Conservation (phyloP, 2,888 invertebrate species). For the Cerastoderma edule region DNA sequence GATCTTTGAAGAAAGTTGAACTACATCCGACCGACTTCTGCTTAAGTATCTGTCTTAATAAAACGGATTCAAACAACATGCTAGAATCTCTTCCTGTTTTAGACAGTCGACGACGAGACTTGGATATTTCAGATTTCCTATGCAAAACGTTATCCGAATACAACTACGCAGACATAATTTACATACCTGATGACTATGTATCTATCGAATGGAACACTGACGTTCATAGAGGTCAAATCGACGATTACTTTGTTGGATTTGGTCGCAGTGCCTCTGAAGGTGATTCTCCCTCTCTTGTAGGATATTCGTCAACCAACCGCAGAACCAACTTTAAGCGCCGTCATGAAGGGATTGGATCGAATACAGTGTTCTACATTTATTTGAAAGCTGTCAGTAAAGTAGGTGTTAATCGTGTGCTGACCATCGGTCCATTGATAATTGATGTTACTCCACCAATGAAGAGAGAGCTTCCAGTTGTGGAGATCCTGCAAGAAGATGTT, state of each 20-base stretch:
- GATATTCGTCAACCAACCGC: conserved; percentile 19
- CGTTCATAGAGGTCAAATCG: conserved; percentile 57
- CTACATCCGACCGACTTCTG: conserved; percentile 4
- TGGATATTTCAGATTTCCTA: conserved; percentile 34
- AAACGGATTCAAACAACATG: not conserved
- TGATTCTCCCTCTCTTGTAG: conserved; percentile 46
- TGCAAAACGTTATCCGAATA: conserved; percentile 36
- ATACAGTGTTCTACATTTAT: conserved; percentile 50
- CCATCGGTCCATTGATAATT: conserved; percentile 60
- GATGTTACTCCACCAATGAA: conserved; percentile 62
- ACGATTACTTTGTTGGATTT: conserved; percentile 59
- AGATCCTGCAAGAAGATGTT: conserved; percentile 30
- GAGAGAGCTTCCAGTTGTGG: conserved; percentile 13
- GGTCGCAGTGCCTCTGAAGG: conserved; percentile 30
- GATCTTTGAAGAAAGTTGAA: conserved; percentile 3
- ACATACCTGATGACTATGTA: conserved; percentile 58
- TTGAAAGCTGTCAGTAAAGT: conserved; percentile 59
- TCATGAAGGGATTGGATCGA: conserved; percentile 53
- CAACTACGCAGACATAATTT: conserved; percentile 28
- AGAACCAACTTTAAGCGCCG: conserved; percentile 27
- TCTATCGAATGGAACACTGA: conserved; percentile 47
- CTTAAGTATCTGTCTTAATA: not conserved
- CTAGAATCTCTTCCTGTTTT: not conserved
- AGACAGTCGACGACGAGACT: conserved; percentile 5
- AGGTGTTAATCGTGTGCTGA: conserved; percentile 29